Base-by-base conservation (phyloP, 2,113 vertebrate species). In the Athene cunicularia region DNA sequence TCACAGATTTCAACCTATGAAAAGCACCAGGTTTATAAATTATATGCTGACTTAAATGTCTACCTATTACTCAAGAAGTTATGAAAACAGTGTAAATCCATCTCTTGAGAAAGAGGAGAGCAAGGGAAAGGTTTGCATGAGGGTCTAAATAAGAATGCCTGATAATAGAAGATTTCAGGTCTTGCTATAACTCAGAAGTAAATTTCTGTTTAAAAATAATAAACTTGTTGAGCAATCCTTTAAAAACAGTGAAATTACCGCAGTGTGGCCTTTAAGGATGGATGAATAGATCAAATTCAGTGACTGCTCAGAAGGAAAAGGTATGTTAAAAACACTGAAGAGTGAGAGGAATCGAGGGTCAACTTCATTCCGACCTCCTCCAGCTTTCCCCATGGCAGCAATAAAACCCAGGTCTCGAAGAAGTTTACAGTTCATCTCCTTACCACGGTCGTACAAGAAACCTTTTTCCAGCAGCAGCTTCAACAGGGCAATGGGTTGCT, bases 311-410 rank as follows among this genome's bases (percentile, higher is more conserved):
- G 98, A 97, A 64, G 99, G 99, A 90, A 99, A 99, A 4, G 98
- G 98, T 22, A 99, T 86, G 24, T 98, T 99, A 98, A 99, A 99
- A 86, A 99, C 99, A 63, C 97, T 99, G 97, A 99, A 99, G 43
- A 99, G 99, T 0, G 99, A 99, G 76, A 98, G 97, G 95, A 99
- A 99, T 41, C 99, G 98, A 5, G 99, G 98, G 87, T 99, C 99
- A 12, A 99, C 99, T 93, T 99, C 98, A 24, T 99, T 99, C n/a
- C 99, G 99, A 30, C 99, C 99, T 12, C 99, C 99, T 58, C 99
- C 99, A 20, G 99, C 99, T 77, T 99, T 99, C 14, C 99, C 99
- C 99, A 99, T 99, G 60, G 99, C 99, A 39, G 99, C 99, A 20
- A 99, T 74, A 71, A 99, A 99, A 70, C 98, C 98, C 11, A 99